These are phyloP conservation scores for Pachydiplax longipennis DNA, from an alignment of 2,888 invertebrate genomes.

Conservation along the genomic window DNA sequence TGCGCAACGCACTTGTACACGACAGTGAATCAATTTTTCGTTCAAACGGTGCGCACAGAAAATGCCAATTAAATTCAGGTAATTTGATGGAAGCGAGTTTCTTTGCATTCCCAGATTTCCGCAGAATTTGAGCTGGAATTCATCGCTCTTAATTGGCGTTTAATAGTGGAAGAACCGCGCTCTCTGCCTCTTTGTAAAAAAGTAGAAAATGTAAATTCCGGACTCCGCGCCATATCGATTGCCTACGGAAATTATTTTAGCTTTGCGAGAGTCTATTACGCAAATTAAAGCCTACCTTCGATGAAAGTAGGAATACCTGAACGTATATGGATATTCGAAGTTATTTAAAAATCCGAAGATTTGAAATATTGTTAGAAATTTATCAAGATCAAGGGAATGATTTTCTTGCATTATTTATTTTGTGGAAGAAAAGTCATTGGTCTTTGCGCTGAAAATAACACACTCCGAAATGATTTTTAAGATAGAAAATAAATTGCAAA, in stretches of 20 bases:
- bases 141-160: background rate
- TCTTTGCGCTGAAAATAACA: no score
- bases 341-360: no score
- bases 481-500: no score
- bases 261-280: background rate
- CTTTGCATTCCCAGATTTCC: background rate
- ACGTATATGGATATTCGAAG: no score
- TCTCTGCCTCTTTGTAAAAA: background rate
- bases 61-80: background rate
- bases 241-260: background rate
- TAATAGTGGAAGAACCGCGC: background rate
- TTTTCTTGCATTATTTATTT: no score
- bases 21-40: background rate
- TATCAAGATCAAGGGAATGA: no score
- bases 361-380: no score
- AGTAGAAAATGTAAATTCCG: background rate
- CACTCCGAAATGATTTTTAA: no score
- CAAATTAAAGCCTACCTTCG: no score
- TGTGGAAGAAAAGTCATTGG: no score
- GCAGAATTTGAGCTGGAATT: background rate
- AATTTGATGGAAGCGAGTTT: background rate
- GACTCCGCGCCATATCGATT: background rate
- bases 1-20: no score
- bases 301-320: no score
- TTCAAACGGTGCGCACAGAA: background rate